Conservation (phyloP, 2,113 vertebrate genomes). For the Bos indicus region DNA sequence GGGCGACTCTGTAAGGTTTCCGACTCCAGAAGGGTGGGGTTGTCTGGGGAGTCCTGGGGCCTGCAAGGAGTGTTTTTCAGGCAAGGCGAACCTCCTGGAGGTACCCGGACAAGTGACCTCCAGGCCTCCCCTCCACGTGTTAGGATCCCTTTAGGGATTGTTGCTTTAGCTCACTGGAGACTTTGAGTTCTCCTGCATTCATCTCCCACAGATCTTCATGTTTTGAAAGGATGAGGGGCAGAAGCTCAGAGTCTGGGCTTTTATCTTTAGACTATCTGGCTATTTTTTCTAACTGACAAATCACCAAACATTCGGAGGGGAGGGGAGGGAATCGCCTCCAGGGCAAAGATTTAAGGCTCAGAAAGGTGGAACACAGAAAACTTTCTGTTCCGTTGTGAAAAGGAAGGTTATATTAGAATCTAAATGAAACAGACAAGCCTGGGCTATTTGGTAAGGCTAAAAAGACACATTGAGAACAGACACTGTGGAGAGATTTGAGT, state of each 20-base stretch:
- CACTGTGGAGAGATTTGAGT: not conserved
- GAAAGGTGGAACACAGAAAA: not conserved
- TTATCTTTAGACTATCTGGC: not conserved
- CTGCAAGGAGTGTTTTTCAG: not conserved
- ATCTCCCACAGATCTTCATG: not conserved
- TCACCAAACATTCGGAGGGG: not conserved
- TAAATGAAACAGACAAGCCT: not conserved
- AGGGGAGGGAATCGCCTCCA: not conserved
- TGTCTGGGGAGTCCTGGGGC: not conserved
- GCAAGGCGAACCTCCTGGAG: not conserved
- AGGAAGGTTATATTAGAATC: not conserved
- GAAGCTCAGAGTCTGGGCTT: not conserved
- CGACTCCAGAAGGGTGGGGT: not conserved
- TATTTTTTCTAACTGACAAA: conserved; percentile 47
- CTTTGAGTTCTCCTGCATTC: not conserved
- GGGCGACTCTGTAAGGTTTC: not conserved
- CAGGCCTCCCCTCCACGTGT: not conserved
- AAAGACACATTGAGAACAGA: not conserved
- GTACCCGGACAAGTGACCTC: not conserved
- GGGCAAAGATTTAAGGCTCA: not conserved
- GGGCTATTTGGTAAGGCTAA: not conserved
- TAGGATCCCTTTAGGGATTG: not conserved
- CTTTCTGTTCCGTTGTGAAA: not conserved
- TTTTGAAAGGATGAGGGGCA: conserved; percentile 20
- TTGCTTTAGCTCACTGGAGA: conserved; percentile 40